Base-by-base conservation (phyloP, 2,797 vertebrate genomes). In the Leptoclinus maculatus region DNA sequence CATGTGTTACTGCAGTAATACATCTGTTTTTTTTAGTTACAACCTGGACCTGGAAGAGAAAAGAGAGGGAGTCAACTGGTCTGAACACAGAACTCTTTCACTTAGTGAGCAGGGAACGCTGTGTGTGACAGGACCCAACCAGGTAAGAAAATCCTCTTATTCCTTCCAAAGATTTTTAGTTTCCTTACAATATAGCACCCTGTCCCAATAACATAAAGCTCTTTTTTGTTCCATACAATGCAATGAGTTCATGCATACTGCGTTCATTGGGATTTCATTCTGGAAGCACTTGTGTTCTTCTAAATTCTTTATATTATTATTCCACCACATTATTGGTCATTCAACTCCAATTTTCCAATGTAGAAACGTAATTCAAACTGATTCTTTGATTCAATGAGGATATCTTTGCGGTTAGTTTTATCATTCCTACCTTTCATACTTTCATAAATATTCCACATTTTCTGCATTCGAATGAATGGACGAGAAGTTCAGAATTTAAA, bases 41-140 rank as follows among this genome's bases (percentile, higher is more conserved):
- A 94, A 93, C 82, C 81, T 94, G 0, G 97, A 98, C 81, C 79
- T 93, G 51, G 97, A 98, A 64, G 89, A 92, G 71, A 96, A 94
- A 54, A 96, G 95, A 79, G 95, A 95, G 32, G 96, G 95, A 36
- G 63, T 86, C 49, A 89, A 79, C 4, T 97, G 97, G 96, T 93
- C 96, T 0, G 97, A 98, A 80, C 96, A 96, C 80, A 98, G 96
- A 92, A 94, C 94, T 80, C 78, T 95, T 8, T 51, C 96, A 0
- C 93, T 95, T 9, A 74, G 92, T 0, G 97, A 98, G 11, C 90
- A 94, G 0, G 95, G 95, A 2, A 87, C 89, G 0, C 76, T 96
- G 53, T 93, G 96, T 0, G 84, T 94, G 0, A 88, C 91, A 0
- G 96, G 96, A 64, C 89, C 93, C 76, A 96, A 96, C 82, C 97